phyloP scores from a whole-genome alignment of 2,888 invertebrate species.

The Lasioglossum marginatum region DNA sequence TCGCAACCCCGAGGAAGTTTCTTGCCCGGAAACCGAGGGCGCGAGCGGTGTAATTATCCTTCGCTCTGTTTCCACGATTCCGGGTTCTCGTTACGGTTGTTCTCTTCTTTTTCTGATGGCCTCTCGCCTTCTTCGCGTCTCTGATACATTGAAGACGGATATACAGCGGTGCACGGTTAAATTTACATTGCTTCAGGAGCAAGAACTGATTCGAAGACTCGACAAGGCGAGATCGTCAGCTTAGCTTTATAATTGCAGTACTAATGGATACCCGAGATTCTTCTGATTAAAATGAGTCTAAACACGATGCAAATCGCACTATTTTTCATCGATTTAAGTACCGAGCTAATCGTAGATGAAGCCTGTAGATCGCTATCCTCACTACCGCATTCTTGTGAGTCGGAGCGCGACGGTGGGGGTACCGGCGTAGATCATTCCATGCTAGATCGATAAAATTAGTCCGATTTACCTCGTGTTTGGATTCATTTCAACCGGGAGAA shows the following conservation, averaged over 20 bases:
- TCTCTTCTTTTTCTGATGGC: conserved; percentile 12
- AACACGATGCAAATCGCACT: background rate
- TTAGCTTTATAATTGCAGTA: background rate
- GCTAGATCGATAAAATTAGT: background rate
- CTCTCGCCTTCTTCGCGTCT: conserved; percentile 15
- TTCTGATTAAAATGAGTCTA: background rate
- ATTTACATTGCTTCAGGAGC: background rate
- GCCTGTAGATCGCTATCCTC: background rate
- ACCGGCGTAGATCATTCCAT: background rate
- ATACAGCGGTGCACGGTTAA: background rate
- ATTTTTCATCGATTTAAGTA: background rate
- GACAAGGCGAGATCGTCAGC: too few relatives aligned
- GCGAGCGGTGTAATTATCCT: conserved; percentile 54
- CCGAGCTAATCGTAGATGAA: background rate
- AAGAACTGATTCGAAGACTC: background rate
- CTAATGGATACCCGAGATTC: background rate
- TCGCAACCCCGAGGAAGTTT: conserved; percentile 5
- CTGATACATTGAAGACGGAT: background rate
- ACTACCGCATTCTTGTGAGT: too few relatives aligned
- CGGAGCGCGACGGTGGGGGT: background rate
- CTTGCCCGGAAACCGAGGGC: background rate
- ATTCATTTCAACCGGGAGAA: background rate
- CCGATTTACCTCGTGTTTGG: background rate
- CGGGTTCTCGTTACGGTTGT: conserved; percentile 33
- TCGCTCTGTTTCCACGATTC: conserved; percentile 45